Evolutionary conservation across 2,888 invertebrate genomes (phyloP), one percentile per base, ranked within the genome.

Genomic region (Melikaiella ostensackeni): DNA sequence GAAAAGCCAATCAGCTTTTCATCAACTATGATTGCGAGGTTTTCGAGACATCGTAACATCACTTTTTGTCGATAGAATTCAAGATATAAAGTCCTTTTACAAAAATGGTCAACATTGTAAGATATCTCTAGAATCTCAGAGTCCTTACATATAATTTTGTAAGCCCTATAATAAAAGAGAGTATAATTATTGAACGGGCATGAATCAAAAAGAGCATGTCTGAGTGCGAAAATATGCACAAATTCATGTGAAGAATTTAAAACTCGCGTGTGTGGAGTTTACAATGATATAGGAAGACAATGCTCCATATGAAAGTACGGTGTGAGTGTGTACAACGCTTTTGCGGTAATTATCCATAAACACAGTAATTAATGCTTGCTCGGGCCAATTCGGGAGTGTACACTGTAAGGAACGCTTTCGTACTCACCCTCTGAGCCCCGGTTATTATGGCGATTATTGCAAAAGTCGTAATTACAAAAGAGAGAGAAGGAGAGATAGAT

Each of bases 281-380:
- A 24, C 57, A 24, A 11, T 57, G 57, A 57, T 57, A 57, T 57
- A 16, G 42, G 79, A 84, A 76, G 59, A 70, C 70, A 74, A 78
- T 63, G 77, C 78, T 74, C 74, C 75, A 79, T 77, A 79, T 78
- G 77, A 80, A 78, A 78, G 77, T 77, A 80, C 74, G 78, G 75
- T 75, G 77, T 78, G 79, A 76, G 75, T 62, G 66, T 55, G 57
- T 70, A 50, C 30, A 70, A 55, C 59, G 70, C 55, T 77, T 73
- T 77, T 78, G 79, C 74, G 79, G 82, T 85, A 86, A 87, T 87
- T 87, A 85, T 83, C 83, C 75, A 83, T 86, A 87, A 87, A 87
- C 84, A 87, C 84, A 84, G 86, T 87, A 87, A 87, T 87, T 87
- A 87, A 87, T 79, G 82, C 76, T 61, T 73, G 79, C 80, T 62